Evolutionary conservation across 2,888 invertebrate genomes (phyloP).

Genomic region (Tiliacea aurago): DNA sequence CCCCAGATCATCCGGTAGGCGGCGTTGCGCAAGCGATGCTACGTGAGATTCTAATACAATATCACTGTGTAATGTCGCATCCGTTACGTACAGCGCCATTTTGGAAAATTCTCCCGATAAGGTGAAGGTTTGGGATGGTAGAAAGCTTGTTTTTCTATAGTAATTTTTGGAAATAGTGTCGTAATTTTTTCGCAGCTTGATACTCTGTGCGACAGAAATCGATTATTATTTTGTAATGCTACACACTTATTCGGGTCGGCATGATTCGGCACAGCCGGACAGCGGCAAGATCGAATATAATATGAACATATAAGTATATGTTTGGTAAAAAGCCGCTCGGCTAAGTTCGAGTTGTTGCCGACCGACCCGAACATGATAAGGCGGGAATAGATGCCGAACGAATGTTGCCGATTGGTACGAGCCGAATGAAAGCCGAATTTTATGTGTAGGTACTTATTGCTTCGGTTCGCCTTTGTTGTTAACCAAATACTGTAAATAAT

Average conservation of each 20-base stretch:
- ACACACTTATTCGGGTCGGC: no score
- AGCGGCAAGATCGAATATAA: not conserved
- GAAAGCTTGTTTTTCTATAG: conserved; percentile 23
- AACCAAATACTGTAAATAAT: not conserved
- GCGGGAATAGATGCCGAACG: not conserved
- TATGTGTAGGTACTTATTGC: not conserved
- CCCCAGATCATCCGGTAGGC: conserved; percentile 61
- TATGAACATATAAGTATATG: not conserved
- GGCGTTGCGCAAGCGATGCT: conserved; percentile 56
- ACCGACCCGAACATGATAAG: not conserved
- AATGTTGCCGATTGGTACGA: not conserved
- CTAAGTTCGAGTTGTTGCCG: not conserved
- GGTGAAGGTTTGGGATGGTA: conserved; percentile 5
- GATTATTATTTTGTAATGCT: not conserved
- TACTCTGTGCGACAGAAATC: not conserved
- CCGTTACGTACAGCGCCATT: conserved; percentile 41
- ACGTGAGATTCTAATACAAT: conserved; percentile 62
- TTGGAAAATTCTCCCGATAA: conserved; percentile 51
- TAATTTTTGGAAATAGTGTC: not conserved
- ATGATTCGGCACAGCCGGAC: no score
- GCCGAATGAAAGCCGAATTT: not conserved
- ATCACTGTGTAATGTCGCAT: conserved; percentile 54
- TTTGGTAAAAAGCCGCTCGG: not conserved
- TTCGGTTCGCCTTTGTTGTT: not conserved
- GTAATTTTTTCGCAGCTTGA: no score